These are phyloP conservation scores for Flexamia atlantica DNA, from an alignment of 2,888 invertebrate species.

Conservation along the genomic window DNA sequence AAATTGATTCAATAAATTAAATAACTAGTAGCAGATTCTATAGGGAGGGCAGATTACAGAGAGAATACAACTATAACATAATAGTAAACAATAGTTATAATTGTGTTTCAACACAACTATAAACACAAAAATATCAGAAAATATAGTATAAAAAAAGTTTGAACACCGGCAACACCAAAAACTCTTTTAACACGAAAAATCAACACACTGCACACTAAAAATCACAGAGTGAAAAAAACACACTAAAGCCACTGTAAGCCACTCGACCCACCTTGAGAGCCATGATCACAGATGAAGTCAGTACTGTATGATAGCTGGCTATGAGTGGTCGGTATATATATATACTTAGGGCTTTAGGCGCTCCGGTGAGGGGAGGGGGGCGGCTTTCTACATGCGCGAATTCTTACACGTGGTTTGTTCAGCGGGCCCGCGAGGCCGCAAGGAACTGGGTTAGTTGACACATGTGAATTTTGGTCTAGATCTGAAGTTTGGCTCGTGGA, in stretches of 20 bases:
- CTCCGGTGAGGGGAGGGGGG: background rate
- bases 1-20: too few species aligned
- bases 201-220: too few species aligned
- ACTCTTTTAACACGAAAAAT: too few species aligned
- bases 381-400: background rate
- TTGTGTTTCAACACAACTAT: too few species aligned
- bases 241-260: background rate
- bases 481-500: slow-evolving; percentile 66
- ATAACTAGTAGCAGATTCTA: too few species aligned
- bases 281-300: slow-evolving; percentile 34
- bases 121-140: too few species aligned
- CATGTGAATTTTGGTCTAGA: background rate
- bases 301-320: slow-evolving; percentile 18
- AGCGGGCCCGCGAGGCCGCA: slow-evolving; percentile 58
- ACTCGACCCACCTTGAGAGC: slow-evolving; percentile 35
- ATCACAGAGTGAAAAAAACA: too few species aligned
- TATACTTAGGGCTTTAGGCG: slow-evolving; percentile 43
- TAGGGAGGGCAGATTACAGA: too few species aligned
- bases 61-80: too few species aligned
- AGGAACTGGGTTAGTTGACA: slow-evolving; percentile 66
- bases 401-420: background rate
- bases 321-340: slow-evolving; percentile 28
- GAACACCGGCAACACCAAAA: too few species aligned
- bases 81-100: too few species aligned
- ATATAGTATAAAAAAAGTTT: too few species aligned